Evolutionary conservation across 2,797 vertebrate genomes (phyloP).

Genomic region (Aeoliscus strigatus): DNA sequence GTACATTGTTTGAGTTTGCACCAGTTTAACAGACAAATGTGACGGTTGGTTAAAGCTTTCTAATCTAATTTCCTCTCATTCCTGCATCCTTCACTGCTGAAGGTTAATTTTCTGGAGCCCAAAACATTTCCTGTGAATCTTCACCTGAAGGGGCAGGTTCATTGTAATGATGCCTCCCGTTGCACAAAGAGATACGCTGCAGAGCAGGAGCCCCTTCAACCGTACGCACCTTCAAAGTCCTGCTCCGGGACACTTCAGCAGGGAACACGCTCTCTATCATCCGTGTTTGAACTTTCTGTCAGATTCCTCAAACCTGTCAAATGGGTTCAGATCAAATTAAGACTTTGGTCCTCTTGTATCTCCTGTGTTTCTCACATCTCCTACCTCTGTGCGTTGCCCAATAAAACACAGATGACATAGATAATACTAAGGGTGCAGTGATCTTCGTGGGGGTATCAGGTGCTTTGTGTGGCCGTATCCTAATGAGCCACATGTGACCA

Average conservation of each 20-base stretch:
- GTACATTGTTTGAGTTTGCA: too few relatives aligned
- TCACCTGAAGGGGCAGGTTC: neutral
- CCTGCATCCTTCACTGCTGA: neutral
- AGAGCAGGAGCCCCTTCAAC: neutral
- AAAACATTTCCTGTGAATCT: too few relatives aligned
- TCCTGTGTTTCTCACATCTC: neutral
- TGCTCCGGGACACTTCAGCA: too few relatives aligned
- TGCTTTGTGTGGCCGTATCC: constrained; percentile 51
- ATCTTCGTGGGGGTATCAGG: constrained; percentile 66
- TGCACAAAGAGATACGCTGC: constrained; percentile 9
- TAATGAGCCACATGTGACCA: constrained; percentile 77
- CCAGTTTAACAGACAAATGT: too few relatives aligned
- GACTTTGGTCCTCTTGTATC: constrained; percentile 11
- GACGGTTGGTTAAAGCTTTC: too few relatives aligned
- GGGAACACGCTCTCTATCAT: neutral
- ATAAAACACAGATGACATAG: constrained; percentile 36
- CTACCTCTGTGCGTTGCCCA: constrained; percentile 1
- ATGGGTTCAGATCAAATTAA: constrained; percentile 7
- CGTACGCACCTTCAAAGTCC: constrained; percentile 1
- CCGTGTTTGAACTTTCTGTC: constrained; percentile 12
- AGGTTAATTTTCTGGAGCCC: too few relatives aligned
- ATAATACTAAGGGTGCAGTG: constrained; percentile 43
- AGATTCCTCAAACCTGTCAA: constrained; percentile 8
- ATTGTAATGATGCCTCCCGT: constrained; percentile 3
- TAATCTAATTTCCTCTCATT: neutral